Conservation (phyloP, 2,113 vertebrate genomes). For the Pampusana beccarii region DNA sequence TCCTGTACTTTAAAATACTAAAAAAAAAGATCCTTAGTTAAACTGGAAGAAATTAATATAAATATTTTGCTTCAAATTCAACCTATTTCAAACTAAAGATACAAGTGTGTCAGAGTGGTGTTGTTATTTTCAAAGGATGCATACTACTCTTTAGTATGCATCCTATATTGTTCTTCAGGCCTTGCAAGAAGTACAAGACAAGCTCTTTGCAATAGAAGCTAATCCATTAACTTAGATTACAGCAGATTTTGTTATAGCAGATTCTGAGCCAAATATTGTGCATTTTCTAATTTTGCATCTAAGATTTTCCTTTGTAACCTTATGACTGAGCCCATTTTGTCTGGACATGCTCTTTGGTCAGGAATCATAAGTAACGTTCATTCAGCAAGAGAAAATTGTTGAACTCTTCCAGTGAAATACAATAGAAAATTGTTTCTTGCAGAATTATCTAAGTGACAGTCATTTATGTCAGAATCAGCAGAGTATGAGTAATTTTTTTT, state of each 20-base stretch:
- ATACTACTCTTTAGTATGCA: not conserved
- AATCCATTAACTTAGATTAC: not conserved
- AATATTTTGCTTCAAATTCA: not conserved
- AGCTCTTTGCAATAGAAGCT: not conserved
- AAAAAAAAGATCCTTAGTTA: not conserved
- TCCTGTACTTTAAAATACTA: not conserved
- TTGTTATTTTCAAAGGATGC: not conserved
- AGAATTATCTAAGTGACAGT: not conserved
- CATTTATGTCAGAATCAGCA: not conserved
- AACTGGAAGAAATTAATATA: not conserved
- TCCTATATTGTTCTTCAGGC: not conserved
- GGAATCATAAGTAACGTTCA: not conserved
- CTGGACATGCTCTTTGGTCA: not conserved
- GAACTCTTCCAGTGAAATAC: not conserved
- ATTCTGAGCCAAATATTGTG: not conserved
- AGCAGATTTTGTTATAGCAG: not conserved
- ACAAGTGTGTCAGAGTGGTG: accelerated
- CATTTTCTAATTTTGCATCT: not conserved
- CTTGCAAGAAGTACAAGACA: not conserved
- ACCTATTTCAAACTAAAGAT: not conserved
- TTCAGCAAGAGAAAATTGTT: not conserved
- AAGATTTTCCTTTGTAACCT: not conserved
- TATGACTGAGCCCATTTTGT: not conserved
- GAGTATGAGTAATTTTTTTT: not conserved
- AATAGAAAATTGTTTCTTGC: not conserved